Conservation (phyloP, 2,797 vertebrate species). For the Poeciliopsis turneri region DNA sequence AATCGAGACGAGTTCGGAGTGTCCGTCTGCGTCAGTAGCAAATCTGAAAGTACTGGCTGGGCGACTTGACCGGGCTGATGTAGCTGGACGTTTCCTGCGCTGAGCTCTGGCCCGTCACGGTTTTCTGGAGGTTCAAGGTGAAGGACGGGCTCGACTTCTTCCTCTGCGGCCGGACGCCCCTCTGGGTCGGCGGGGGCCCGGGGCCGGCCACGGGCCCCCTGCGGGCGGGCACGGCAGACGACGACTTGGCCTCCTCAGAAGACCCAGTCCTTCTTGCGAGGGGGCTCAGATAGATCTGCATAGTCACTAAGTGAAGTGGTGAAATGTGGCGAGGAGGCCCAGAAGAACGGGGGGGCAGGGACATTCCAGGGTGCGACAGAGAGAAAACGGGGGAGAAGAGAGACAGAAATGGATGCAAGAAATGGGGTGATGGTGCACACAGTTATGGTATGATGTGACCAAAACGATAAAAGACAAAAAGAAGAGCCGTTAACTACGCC, state of each 20-base stretch:
- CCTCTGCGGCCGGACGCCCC: constrained; percentile 24
- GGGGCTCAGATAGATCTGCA: constrained; percentile 87
- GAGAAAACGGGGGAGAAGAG: background rate
- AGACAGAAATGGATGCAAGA: background rate
- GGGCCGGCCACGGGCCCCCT: constrained; percentile 54
- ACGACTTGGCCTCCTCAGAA: constrained; percentile 62
- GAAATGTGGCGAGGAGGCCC: constrained; percentile 63
- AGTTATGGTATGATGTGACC: constrained; percentile 71
- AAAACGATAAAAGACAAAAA: constrained; percentile 53
- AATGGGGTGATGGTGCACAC: constrained; percentile 33
- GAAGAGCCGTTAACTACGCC: constrained; percentile 7
- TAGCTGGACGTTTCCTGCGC: constrained; percentile 80
- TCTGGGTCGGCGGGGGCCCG: constrained; percentile 50
- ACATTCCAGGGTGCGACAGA: background rate
- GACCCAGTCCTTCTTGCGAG: constrained; percentile 82
- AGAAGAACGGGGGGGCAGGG: background rate
- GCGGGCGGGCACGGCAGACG: constrained; percentile 36
- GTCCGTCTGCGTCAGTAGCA: constrained; percentile 71
- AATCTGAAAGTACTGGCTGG: constrained; percentile 88
- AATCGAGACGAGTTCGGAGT: background rate
- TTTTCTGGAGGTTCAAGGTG: constrained; percentile 81
- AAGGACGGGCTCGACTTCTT: constrained; percentile 72
- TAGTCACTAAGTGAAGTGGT: constrained; percentile 85
- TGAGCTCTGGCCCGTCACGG: constrained; percentile 69
- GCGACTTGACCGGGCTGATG: constrained; percentile 85